phyloP scores from a whole-genome alignment of 2,888 invertebrate species.

The Calliscelio sp. region DNA sequence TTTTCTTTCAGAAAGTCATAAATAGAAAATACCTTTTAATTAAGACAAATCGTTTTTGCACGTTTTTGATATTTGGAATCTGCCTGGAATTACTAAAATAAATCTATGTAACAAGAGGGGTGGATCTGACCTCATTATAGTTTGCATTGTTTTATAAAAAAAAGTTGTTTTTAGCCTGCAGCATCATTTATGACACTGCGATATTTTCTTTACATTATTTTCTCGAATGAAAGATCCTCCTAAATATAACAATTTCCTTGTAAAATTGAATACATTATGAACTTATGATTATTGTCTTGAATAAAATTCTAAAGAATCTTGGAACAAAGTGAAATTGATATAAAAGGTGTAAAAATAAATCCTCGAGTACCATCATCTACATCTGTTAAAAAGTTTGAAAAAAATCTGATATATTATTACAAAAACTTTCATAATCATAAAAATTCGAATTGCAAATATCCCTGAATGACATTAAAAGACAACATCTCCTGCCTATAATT shows the following conservation, averaged over 20 bases:
- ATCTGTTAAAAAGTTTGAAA: neutral
- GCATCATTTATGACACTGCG: no score
- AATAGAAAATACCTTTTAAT: constrained; percentile 22
- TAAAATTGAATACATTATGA: constrained; percentile 12
- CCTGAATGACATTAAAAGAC: constrained; percentile 6
- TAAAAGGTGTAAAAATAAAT: neutral
- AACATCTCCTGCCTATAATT: neutral
- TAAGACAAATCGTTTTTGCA: constrained; percentile 22
- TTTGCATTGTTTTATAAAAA: constrained; percentile 18
- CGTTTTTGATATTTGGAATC: constrained; percentile 8
- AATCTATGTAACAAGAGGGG: neutral
- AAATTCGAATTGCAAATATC: neutral
- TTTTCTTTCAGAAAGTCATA: neutral
- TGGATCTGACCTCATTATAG: constrained; percentile 15
- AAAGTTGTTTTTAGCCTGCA: neutral
- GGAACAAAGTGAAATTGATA: neutral
- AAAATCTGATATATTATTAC: no score
- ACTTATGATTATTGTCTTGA: neutral
- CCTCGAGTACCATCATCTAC: neutral
- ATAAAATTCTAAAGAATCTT: neutral
- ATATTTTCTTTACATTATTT: constrained; percentile 4
- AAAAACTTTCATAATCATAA: no score
- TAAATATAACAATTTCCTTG: constrained; percentile 9
- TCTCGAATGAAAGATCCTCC: constrained; percentile 4
- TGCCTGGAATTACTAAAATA: constrained; percentile 3